phyloP scores from a whole-genome alignment of 2,113 vertebrate genomes.

The Phalacrocorax brasilianus region DNA sequence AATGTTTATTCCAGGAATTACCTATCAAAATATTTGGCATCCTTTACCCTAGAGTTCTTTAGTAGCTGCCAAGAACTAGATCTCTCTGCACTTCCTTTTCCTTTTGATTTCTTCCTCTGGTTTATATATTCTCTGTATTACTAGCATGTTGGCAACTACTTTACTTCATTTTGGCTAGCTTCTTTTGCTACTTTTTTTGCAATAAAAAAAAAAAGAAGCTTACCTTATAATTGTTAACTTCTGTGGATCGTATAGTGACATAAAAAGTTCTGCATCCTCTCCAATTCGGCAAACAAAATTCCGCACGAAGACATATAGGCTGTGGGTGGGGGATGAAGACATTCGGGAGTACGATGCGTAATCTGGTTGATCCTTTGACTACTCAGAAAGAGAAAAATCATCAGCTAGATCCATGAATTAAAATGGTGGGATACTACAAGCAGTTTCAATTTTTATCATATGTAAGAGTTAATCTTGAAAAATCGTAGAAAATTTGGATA shows the following conservation, averaged over 20 bases:
- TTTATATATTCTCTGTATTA: background rate
- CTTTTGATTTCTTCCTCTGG: background rate
- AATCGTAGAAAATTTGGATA: background rate
- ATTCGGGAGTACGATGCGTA: constrained; percentile 86
- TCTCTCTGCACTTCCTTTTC: background rate
- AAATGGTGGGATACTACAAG: background rate
- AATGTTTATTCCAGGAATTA: background rate
- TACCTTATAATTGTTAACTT: constrained; percentile 91
- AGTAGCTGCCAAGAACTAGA: background rate
- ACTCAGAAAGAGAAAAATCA: background rate
- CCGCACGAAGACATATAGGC: constrained; percentile 94
- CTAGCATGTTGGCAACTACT: background rate
- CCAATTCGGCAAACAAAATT: constrained; percentile 98
- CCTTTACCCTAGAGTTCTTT: background rate
- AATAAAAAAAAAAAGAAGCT: background rate
- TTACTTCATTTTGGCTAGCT: background rate
- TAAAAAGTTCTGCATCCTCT: constrained; percentile 96
- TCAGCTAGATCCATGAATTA: background rate
- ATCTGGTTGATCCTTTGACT: constrained; percentile 90
- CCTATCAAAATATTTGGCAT: background rate
- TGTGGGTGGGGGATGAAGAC: constrained; percentile 93
- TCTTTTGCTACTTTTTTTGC: background rate
- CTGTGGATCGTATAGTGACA: constrained; percentile 93
- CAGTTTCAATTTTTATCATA: background rate
- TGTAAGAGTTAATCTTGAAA: background rate